Conservation (phyloP, 92 coral and sea anemone genomes). For the Muricea muricata region DNA sequence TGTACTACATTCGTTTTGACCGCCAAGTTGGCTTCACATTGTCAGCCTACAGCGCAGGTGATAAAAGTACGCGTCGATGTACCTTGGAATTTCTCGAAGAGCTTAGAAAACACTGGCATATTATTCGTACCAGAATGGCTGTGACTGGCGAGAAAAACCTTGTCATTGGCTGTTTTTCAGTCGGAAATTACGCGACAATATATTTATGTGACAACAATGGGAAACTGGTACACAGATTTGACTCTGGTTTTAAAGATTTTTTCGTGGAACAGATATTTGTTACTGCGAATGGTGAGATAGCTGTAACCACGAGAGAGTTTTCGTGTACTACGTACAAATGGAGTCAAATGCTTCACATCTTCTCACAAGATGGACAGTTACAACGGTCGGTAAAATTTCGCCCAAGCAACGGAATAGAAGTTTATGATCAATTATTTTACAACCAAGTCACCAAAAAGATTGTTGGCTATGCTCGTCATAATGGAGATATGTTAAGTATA, state of each 20-base stretch:
- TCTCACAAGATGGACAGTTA: background rate
- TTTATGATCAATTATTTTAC: background rate
- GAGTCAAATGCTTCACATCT: background rate
- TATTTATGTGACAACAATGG: background rate
- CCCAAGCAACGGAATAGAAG: background rate
- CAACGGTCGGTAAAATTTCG: background rate
- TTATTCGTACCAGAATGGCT: no score
- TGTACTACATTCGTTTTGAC: background rate
- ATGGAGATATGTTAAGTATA: background rate
- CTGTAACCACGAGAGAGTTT: background rate
- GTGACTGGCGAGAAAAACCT: background rate
- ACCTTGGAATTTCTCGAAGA: background rate
- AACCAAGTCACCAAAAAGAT: background rate
- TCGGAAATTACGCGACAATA: background rate
- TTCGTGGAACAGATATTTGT: background rate
- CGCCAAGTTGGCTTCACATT: background rate
- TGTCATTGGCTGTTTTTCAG: background rate
- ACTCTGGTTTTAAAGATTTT: background rate
- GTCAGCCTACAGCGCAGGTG: background rate
- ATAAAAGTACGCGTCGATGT: background rate
- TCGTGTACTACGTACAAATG: background rate
- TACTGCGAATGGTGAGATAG: background rate
- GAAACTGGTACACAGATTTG: background rate
- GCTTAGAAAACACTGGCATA: background rate
- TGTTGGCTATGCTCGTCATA: background rate